Conservation (phyloP, 2,888 invertebrate genomes). For the Pyrrhia umbra region DNA sequence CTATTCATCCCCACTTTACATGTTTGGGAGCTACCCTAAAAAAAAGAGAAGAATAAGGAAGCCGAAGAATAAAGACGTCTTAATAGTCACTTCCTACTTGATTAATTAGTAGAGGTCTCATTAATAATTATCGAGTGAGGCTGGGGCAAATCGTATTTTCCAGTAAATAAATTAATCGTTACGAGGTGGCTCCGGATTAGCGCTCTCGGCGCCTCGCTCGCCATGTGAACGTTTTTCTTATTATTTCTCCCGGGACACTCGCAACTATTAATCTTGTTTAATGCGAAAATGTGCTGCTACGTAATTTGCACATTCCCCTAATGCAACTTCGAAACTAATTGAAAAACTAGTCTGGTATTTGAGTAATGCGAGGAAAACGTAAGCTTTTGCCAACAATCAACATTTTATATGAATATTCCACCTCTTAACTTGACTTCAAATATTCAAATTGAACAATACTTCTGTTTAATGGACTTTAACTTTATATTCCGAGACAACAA, state of each 20-base stretch:
- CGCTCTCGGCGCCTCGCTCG: constrained; percentile 19
- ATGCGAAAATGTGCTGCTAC: constrained; percentile 39
- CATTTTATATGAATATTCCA: background rate
- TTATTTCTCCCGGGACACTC: constrained; percentile 42
- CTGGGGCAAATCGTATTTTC: constrained; percentile 27
- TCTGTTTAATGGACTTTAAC: background rate
- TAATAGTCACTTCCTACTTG: constrained; percentile 5
- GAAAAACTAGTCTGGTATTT: constrained; percentile 39
- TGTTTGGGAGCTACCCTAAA: too few relatives aligned
- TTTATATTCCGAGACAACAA: background rate
- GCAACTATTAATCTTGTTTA: constrained; percentile 52
- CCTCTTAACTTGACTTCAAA: background rate
- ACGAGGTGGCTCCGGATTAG: constrained; percentile 29
- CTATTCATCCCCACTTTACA: too few relatives aligned
- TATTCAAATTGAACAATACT: background rate
- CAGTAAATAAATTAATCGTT: constrained; percentile 45
- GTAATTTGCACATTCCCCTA: constrained; percentile 44
- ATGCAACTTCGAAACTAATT: constrained; percentile 25
- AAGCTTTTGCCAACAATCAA: background rate
- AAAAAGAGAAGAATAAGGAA: background rate
- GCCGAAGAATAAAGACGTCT: background rate
- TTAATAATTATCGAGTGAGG: constrained; percentile 28
- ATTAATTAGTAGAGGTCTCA: constrained; percentile 23
- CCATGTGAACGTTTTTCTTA: constrained; percentile 46
- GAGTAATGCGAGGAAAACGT: background rate